phyloP scores from a whole-genome alignment of 2,888 invertebrate species.

The Petrolisthes manimaculis region DNA sequence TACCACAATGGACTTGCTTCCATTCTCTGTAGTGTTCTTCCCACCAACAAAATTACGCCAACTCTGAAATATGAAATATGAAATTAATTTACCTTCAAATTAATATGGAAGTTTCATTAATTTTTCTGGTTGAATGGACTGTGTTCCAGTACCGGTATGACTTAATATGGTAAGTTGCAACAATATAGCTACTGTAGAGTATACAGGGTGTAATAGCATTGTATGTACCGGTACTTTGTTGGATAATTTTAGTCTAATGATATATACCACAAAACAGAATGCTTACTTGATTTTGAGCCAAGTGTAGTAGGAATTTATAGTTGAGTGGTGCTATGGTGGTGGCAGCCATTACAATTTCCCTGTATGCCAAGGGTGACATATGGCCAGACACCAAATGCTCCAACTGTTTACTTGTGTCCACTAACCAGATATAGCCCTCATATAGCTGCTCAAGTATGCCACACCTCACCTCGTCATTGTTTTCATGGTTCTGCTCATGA shows the following conservation, averaged over 20 bases:
- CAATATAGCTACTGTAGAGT: too few relatives aligned
- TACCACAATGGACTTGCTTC: constrained; percentile 19
- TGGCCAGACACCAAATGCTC: constrained; percentile 11
- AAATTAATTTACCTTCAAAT: too few relatives aligned
- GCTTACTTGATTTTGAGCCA: constrained; percentile 52
- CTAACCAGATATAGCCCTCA: constrained; percentile 50
- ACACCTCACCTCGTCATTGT: not conserved
- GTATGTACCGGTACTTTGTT: too few relatives aligned
- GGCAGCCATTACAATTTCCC: constrained; percentile 32
- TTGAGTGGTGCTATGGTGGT: constrained; percentile 45
- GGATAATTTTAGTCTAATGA: too few relatives aligned
- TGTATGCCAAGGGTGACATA: constrained; percentile 29
- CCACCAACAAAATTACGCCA: constrained; percentile 53
- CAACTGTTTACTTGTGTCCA: constrained; percentile 24
- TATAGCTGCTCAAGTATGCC: constrained; percentile 32
- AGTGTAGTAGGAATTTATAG: constrained; percentile 34
- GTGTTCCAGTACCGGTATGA: too few relatives aligned
- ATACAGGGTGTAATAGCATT: too few relatives aligned
- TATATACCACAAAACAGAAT: not conserved
- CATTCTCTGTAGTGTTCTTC: not conserved
- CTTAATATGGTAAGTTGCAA: too few relatives aligned
- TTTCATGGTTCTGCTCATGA: not conserved
- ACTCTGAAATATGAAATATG: constrained; percentile 22
- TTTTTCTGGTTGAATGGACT: too few relatives aligned
- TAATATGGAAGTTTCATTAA: too few relatives aligned